Evolutionary conservation across 2,797 vertebrate genomes (phyloP).

Genomic region (Knipowitschia caucasica): DNA sequence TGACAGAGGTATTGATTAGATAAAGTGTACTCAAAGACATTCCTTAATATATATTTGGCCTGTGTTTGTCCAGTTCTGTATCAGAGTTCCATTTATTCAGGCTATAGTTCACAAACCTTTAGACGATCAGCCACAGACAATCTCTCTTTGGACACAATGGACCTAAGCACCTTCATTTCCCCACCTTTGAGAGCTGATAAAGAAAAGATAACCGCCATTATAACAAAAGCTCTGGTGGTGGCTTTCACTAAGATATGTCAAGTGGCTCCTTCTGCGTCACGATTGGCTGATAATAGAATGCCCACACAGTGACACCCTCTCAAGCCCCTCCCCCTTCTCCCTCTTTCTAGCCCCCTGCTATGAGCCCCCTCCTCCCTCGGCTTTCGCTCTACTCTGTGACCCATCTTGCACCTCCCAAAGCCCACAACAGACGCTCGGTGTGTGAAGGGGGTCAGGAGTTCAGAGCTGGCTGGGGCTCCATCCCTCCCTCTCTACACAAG

Average conservation of each 20-base stretch:
- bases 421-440: constrained; percentile 80
- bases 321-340: constrained; percentile 44
- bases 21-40: no score
- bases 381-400: constrained; percentile 61
- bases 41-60: no score
- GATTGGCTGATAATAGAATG: constrained; percentile 65
- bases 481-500: constrained; percentile 68
- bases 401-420: constrained; percentile 80
- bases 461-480: constrained; percentile 71
- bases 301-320: constrained; percentile 59
- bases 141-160: constrained; percentile 46
- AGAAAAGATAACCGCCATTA: constrained; percentile 61
- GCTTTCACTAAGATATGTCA: constrained; percentile 54
- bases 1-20: no score
- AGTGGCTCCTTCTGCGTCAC: constrained; percentile 35
- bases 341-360: constrained; percentile 21
- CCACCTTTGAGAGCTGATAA: constrained; percentile 61
- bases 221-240: constrained; percentile 55
- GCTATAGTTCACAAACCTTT: constrained; percentile 39
- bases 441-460: constrained; percentile 85
- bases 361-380: constrained; percentile 18
- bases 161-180: constrained; percentile 47
- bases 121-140: constrained; percentile 54
- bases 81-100: no score
- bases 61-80: no score